Conservation (phyloP, 92 coral and sea anemone species). For the Parazoanthus atlanticus region DNA sequence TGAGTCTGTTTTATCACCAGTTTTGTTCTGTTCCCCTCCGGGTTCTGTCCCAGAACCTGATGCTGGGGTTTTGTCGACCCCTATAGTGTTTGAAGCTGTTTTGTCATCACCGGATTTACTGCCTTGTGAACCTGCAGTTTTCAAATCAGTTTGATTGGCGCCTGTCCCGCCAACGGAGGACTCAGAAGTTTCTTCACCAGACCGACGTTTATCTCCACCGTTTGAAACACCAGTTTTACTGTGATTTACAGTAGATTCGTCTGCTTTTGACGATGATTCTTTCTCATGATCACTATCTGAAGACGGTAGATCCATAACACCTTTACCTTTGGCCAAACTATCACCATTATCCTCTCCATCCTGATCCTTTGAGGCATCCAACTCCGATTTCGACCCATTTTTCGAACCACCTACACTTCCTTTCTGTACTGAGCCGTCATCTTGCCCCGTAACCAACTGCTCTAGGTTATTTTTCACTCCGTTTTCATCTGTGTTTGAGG, state of each 20-base stretch:
- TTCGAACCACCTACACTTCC: background rate
- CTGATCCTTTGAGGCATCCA: background rate
- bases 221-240: background rate
- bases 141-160: slow-evolving; percentile 8
- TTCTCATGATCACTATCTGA: background rate
- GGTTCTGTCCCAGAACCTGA: background rate
- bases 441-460: background rate
- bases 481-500: slow-evolving; percentile 23
- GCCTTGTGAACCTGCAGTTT: background rate
- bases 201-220: background rate
- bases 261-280: background rate
- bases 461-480: slow-evolving; percentile 7
- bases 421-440: slow-evolving; percentile 2
- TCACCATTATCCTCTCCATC: background rate
- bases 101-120: slow-evolving; percentile 28
- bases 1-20: background rate
- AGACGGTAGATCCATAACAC: background rate
- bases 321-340: background rate
- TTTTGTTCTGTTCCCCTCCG: background rate
- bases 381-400: background rate
- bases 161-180: background rate
- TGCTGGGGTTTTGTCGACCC: background rate
- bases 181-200: background rate
- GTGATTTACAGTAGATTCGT: background rate
- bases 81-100: slow-evolving; percentile 10